Conservation (phyloP, 2,113 vertebrate genomes). For the Rhynchomys soricoides region DNA sequence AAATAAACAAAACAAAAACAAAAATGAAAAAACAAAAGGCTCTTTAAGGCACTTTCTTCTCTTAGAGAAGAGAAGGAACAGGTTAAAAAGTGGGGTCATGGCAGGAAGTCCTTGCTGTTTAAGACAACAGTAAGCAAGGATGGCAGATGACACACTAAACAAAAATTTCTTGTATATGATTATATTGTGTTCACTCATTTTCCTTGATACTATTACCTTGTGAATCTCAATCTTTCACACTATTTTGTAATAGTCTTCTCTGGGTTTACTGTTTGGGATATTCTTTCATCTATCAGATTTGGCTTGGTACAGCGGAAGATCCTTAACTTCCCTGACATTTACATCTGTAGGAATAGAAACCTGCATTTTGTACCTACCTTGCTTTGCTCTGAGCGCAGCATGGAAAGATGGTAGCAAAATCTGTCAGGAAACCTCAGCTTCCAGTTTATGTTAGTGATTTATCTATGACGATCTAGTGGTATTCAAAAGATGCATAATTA, state of each 20-base stretch:
- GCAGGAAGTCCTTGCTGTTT: background rate
- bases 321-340: background rate
- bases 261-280: background rate
- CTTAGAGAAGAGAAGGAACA: background rate
- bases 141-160: background rate
- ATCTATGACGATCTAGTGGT: background rate
- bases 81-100: background rate
- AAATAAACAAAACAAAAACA: no score
- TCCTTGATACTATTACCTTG: background rate
- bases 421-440: background rate
- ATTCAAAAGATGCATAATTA: background rate
- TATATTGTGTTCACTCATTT: background rate
- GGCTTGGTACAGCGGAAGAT: background rate
- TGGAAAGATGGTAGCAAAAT: background rate
- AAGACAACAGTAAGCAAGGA: background rate
- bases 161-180: background rate
- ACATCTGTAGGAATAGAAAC: background rate
- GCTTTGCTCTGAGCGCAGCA: background rate
- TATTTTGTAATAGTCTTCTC: background rate
- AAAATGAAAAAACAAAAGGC: background rate
- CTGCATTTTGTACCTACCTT: background rate
- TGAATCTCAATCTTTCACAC: background rate
- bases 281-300: slow-evolving; percentile 23
- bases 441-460: background rate
- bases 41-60: background rate